phyloP scores from a whole-genome alignment of 2,797 vertebrate species.

The Sebastes kiyomatsui region DNA sequence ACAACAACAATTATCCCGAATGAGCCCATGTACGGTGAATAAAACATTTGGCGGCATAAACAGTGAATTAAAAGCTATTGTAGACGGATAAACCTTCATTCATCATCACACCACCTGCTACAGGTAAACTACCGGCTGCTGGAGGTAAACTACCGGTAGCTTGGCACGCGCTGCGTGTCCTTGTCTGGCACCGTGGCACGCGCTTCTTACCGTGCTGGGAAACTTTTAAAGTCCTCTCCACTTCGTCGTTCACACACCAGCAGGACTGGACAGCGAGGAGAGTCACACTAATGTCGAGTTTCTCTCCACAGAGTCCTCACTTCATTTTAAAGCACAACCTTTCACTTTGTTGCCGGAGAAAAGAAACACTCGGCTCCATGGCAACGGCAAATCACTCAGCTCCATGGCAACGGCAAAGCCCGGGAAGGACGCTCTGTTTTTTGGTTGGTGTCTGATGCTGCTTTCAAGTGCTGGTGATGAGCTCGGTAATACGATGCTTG shows the following conservation, averaged over 20 bases:
- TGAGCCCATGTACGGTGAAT: background rate
- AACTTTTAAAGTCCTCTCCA: background rate
- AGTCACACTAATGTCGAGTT: background rate
- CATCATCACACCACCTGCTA: background rate
- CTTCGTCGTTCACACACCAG: background rate
- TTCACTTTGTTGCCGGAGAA: slow-evolving; percentile 29
- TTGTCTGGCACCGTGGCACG: background rate
- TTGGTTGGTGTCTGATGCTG: slow-evolving; percentile 14
- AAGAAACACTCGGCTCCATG: slow-evolving; percentile 64
- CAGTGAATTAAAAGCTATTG: background rate
- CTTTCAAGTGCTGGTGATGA: slow-evolving; percentile 28
- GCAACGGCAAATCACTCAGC: slow-evolving; percentile 66
- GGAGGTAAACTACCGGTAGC: background rate
- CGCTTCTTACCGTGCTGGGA: background rate
- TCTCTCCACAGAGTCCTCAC: background rate
- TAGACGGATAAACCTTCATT: background rate
- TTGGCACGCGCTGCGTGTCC: background rate
- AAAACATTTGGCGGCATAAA: background rate
- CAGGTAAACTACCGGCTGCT: background rate
- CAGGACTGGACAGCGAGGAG: background rate
- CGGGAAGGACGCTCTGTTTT: background rate
- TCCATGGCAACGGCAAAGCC: slow-evolving; percentile 76
- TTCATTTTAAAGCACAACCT: slow-evolving; percentile 43
- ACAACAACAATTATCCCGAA: background rate
- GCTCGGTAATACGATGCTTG: background rate